phyloP scores from a whole-genome alignment of 2,113 vertebrate species.

The Gavia stellata region DNA sequence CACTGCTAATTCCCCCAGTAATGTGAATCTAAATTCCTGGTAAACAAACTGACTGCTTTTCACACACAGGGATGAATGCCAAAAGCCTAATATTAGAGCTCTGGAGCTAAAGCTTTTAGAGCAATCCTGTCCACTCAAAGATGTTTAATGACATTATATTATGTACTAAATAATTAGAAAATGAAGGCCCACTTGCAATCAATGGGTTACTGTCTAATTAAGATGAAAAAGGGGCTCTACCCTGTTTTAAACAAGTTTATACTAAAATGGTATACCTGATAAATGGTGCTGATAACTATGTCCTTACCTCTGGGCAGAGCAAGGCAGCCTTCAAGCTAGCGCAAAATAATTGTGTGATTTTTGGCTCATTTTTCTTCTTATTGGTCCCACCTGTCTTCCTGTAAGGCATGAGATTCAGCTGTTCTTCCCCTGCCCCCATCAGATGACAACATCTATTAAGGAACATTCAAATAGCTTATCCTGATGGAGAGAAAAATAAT shows the following conservation, averaged over 20 bases:
- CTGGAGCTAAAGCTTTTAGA: slow-evolving; percentile 73
- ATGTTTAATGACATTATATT: slow-evolving; percentile 73
- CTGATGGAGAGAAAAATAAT: not conserved
- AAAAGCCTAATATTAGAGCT: slow-evolving; percentile 70
- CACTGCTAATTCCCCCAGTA: slow-evolving; percentile 74
- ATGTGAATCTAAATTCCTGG: slow-evolving; percentile 79
- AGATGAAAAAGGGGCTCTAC: slow-evolving; percentile 44
- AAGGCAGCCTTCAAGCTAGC: not conserved
- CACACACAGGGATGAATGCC: slow-evolving; percentile 71
- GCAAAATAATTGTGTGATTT: slow-evolving; percentile 17
- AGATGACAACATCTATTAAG: not conserved
- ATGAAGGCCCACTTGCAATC: slow-evolving; percentile 57
- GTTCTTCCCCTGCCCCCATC: not conserved
- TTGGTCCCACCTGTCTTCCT: not conserved
- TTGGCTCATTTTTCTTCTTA: slow-evolving; percentile 9
- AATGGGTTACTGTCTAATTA: slow-evolving; percentile 68
- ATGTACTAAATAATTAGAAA: slow-evolving; percentile 67
- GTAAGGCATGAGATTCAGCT: not conserved
- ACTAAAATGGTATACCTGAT: slow-evolving; percentile 47
- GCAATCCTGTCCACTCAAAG: slow-evolving; percentile 65
- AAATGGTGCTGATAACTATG: slow-evolving; percentile 46
- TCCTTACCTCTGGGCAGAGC: slow-evolving; percentile 51
- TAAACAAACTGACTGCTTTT: slow-evolving; percentile 78
- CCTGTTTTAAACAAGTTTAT: slow-evolving; percentile 61
- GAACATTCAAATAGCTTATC: not conserved